Evolutionary conservation across 2,888 invertebrate genomes (phyloP), one percentile per base, ranked within the genome.

Genomic region (Cephus runcator): DNA sequence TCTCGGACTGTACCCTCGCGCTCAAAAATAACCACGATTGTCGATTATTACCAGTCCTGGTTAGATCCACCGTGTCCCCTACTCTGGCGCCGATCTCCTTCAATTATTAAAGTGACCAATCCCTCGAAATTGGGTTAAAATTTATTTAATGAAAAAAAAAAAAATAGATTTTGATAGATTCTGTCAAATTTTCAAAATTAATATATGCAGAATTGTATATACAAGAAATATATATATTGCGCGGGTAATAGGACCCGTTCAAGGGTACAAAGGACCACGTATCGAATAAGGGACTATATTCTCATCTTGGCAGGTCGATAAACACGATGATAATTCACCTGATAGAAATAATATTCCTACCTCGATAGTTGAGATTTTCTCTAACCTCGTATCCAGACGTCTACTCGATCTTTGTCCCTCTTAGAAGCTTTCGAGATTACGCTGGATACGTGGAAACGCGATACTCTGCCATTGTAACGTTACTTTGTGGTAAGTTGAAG

Each of bases 51-150:
- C 77, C 69, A 68, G n/a, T 69, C 75, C 40, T 40, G 40, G 15
- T 40, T 40, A 40, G 40, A 40, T 40, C 40, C 40, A 15, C 6
- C 69, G 31, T n/a, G 40, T 31, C 69, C 77, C 73, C 34, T 34
- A 15, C 73, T 76, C 75, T 35, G 56, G 36, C 77, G 75, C 56
- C 71, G 79, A 82, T 80, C 79, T 80, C 79, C 77, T 77, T 81
- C 80, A 82, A 82, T 83, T 83, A 83, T 75, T 79, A 76, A 79
- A 36, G 76, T 80, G 81, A 83, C 81, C 79, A 79, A 79, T 77
- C 80, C 69, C 69, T 15, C 15, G 40, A 15, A 12, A 15, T 6
- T 40, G 40, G 40, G 2, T 40, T 40, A 15, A 15, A 6, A 40
- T 15, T 2, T 15, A 15, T 15, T 40, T 40, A 40, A 15, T 15